A percentile compares a stretch with the other conserved stretches of the same genome.
Evolutionary conservation across 2,888 invertebrate genomes (phyloP).

Genomic region (Mythimna lalbum): DNA sequence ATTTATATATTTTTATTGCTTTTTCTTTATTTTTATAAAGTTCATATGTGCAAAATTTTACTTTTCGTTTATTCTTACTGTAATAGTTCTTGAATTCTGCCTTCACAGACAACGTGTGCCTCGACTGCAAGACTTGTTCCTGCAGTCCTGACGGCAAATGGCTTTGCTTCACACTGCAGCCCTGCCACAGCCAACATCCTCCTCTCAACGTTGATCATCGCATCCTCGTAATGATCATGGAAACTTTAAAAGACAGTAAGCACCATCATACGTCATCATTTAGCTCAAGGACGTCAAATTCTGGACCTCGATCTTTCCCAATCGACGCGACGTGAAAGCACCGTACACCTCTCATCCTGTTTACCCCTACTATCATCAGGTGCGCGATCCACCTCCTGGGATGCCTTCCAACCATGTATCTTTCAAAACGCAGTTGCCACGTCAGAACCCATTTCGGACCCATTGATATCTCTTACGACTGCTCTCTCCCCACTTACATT

Average conservation of each 20-base stretch:
- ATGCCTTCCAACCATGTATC: no score
- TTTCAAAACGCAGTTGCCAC: no score
- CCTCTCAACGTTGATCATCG: slow-evolving; percentile 68
- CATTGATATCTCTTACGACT: no score
- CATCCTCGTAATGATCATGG: slow-evolving; percentile 68
- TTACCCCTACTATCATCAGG: no score
- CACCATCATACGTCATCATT: not conserved
- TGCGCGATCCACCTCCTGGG: no score
- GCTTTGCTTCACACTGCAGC: slow-evolving; percentile 68
- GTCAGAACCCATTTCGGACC: no score
- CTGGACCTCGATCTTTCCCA: no score
- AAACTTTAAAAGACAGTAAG: slow-evolving; percentile 69
- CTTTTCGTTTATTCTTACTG: not conserved
- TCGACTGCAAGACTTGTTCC: slow-evolving; percentile 73
- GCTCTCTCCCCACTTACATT: no score
- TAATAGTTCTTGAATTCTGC: not conserved
- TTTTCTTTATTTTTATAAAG: no score
- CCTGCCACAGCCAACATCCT: slow-evolving; percentile 60
- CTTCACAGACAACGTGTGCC: slow-evolving; percentile 74
- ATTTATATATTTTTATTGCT: not conserved
- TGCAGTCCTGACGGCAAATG: slow-evolving; percentile 72
- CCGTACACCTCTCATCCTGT: no score
- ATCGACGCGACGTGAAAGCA: no score
- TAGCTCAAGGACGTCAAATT: not conserved
- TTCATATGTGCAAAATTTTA: not conserved